phyloP scores from a whole-genome alignment of 2,888 invertebrate genomes.

The Melanostoma scalare region DNA sequence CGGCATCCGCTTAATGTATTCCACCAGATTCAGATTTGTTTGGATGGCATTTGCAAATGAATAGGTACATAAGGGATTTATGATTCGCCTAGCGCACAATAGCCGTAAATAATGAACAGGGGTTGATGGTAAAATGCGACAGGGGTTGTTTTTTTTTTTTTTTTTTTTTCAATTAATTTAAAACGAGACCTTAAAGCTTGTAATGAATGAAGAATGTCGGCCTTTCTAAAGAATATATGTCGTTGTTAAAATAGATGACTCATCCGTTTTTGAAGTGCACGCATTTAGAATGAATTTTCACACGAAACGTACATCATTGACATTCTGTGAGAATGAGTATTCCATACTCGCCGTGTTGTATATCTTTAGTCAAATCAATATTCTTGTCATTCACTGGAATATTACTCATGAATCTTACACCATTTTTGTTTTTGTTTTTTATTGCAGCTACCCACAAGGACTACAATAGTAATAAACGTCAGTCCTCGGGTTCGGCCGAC shows the following conservation, averaged over 20 bases:
- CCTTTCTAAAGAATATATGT: constrained; percentile 32
- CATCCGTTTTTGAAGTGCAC: constrained; percentile 49
- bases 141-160: constrained; percentile 28
- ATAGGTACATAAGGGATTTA: neutral
- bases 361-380: constrained; percentile 52
- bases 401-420: constrained; percentile 53
- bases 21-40: constrained; percentile 31
- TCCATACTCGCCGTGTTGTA: constrained; percentile 17
- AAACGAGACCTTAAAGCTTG: constrained; percentile 27
- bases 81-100: neutral
- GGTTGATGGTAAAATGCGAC: constrained; percentile 31
- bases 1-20: too few species aligned
- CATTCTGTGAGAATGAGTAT: constrained; percentile 65
- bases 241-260: constrained; percentile 44
- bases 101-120: constrained; percentile 6
- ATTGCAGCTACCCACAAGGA: constrained; percentile 87
- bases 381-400: constrained; percentile 62
- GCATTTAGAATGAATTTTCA: constrained; percentile 64
- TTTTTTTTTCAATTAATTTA: constrained; percentile 27
- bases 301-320: constrained; percentile 55
- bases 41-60: constrained; percentile 37
- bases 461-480: constrained; percentile 86
- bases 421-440: constrained; percentile 10
- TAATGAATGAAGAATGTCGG: constrained; percentile 54
- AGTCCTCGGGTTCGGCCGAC: constrained; percentile 82